phyloP scores from a whole-genome alignment of 1,140 invertebrate genomes.

The Heliconius hewitsoni region DNA sequence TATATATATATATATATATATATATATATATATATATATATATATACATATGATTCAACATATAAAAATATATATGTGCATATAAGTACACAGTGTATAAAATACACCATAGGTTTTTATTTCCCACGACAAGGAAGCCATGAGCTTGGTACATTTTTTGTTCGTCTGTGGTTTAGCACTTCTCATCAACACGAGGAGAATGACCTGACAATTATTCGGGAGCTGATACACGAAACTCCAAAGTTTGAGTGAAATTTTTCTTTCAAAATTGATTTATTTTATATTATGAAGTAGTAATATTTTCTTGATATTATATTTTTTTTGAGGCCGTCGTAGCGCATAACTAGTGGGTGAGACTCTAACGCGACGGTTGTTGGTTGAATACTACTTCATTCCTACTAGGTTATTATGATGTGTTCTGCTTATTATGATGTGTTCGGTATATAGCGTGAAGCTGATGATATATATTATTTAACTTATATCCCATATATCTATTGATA shows the following conservation, averaged over 20 bases:
- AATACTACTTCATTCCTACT: too few species aligned
- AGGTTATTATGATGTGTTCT: too few species aligned
- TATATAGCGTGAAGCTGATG: too few species aligned
- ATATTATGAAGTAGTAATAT: neutral
- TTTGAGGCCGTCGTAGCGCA: too few species aligned
- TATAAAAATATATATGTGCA: neutral
- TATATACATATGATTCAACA: neutral
- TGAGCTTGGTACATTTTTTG: constrained; percentile 6
- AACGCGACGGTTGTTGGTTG: too few species aligned
- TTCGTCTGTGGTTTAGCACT: constrained; percentile 10
- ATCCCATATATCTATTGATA: too few species aligned
- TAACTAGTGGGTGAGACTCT: too few species aligned
- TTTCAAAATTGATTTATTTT: neutral
- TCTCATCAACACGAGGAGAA: neutral
- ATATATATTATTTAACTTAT: too few species aligned
- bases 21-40: too few species aligned
- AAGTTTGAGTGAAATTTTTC: neutral
- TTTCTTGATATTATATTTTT: neutral
- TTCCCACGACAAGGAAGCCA: constrained; percentile 2
- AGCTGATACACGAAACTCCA: neutral
- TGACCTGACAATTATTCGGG: constrained; percentile 15
- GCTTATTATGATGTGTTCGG: too few species aligned
- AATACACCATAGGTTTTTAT: neutral
- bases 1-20: too few species aligned
- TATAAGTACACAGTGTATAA: neutral